phyloP scores from a whole-genome alignment of 1,140 invertebrate species.

The Palaemon carinicauda region DNA sequence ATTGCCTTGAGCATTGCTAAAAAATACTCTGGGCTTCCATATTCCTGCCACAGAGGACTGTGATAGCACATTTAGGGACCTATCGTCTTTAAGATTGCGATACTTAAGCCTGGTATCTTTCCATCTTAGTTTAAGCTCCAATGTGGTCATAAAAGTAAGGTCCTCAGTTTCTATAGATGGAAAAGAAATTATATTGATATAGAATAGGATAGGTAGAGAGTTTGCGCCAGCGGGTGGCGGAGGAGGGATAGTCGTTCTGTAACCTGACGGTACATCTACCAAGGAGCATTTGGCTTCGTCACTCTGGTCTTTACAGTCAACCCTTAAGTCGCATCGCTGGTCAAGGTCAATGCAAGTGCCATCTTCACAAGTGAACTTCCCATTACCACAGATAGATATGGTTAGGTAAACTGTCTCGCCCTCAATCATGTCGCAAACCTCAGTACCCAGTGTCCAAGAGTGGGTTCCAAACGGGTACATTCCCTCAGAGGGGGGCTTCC shows the following conservation, averaged over 20 bases:
- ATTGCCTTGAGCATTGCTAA: slow-evolving; percentile 55
- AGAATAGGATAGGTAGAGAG: slow-evolving; percentile 27
- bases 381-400: slow-evolving; percentile 71
- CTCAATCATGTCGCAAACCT: neutral
- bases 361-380: slow-evolving; percentile 90
- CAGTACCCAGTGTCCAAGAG: neutral
- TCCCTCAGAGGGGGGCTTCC: neutral
- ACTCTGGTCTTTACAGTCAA: slow-evolving; percentile 85
- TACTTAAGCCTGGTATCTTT: slow-evolving; percentile 49
- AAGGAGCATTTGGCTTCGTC: slow-evolving; percentile 84
- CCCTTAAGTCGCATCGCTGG: slow-evolving; percentile 81
- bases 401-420: slow-evolving; percentile 42
- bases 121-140: slow-evolving; percentile 44
- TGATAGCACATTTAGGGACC: slow-evolving; percentile 50
- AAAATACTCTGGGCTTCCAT: slow-evolving; percentile 55
- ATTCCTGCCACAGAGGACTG: slow-evolving; percentile 1
- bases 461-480: slow-evolving; percentile 42
- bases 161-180: slow-evolving; percentile 52
- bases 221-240: neutral
- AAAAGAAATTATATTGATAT: slow-evolving; percentile 47
- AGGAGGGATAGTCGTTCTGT: slow-evolving; percentile 53
- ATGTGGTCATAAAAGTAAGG: slow-evolving; percentile 33
- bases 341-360: slow-evolving; percentile 87
- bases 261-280: slow-evolving; percentile 25
- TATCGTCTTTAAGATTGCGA: slow-evolving; percentile 47